Percentiles rank a stretch among this genome's conserved stretches.
phyloP scores from a whole-genome alignment of 2,113 vertebrate species.

The Pao palembangensis region DNA sequence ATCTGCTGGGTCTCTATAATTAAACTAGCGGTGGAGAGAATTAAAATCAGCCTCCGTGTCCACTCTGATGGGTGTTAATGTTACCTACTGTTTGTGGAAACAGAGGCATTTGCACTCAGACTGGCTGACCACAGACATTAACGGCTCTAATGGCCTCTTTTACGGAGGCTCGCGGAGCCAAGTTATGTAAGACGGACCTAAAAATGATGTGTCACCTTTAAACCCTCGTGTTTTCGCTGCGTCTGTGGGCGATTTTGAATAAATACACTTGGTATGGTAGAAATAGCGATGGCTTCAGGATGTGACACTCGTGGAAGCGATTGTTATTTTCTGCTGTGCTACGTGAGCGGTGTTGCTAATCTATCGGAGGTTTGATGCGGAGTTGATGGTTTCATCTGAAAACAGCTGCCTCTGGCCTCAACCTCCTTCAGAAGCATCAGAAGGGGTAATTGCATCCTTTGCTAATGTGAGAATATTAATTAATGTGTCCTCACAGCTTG shows the following conservation, averaged over 20 bases:
- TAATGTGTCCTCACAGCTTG: not conserved
- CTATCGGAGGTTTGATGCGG: not conserved
- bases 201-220: no score
- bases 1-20: slow-evolving; percentile 41
- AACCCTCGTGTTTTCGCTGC: no score
- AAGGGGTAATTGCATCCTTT: not conserved
- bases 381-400: not conserved
- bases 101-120: slow-evolving; percentile 16
- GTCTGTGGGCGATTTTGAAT: no score
- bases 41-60: slow-evolving; percentile 11
- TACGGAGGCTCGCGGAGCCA: slow-evolving; percentile 8
- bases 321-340: not conserved
- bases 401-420: not conserved
- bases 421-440: not conserved
- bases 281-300: no score
- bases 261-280: no score
- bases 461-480: not conserved
- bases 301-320: not conserved
- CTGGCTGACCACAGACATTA: slow-evolving; percentile 17
- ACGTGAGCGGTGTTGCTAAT: not conserved
- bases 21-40: slow-evolving; percentile 50
- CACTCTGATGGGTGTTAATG: slow-evolving; percentile 7
- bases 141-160: slow-evolving; percentile 14
- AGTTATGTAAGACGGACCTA: not conserved
- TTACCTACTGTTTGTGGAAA: slow-evolving; percentile 9